Evolutionary conservation across 2,888 invertebrate genomes (phyloP), one percentile per base, ranked within the genome.

Genomic region (Fragum whitleyi): DNA sequence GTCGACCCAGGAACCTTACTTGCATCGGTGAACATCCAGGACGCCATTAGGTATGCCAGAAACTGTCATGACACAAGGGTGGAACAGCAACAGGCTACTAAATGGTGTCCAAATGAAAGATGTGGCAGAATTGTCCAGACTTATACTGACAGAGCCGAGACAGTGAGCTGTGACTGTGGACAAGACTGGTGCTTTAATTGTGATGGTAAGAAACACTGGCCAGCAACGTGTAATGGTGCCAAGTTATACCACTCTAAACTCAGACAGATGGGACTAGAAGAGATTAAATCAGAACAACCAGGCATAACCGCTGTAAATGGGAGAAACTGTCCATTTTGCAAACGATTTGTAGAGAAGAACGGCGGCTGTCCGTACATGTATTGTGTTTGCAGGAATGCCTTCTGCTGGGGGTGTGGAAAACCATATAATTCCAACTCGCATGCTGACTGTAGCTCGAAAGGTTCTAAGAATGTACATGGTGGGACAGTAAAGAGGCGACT

Each of bases 331-430:
- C 90, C 89, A 16, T 62, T 77, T 19, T 90, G 90, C 47, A 79
- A 86, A n/a, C 69, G 76, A 36, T 87, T 86, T 74, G 77, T 89
- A 14, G 88, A 87, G 62, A 89, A 88, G 73, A 68, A 83, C 42
- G 88, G 86, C 11, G 89, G 89, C 0, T 89, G 89, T 71, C 86
- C 77, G 11, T 75, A 62, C 32, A 89, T 88, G 87, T 28, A 3
- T 0, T 90, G 90, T 62, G 55, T 79, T 7, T 90, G 90, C 71
- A 80, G 79, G 11, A 62, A 76, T 1, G 19, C 32, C 1, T 90
- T 90, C 59, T 90, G 90, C 57, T 90, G 89, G 90, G 86, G 84
- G 0, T 90, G 90, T 80, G 74, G 80, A 21, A 77, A 77, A 39
- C 28, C 68, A 6, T 87, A 71, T 73, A n/a, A 23, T n/a, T 2